Conservation (phyloP, 2,113 vertebrate species). For the Sinocyclocheilus grahami region DNA sequence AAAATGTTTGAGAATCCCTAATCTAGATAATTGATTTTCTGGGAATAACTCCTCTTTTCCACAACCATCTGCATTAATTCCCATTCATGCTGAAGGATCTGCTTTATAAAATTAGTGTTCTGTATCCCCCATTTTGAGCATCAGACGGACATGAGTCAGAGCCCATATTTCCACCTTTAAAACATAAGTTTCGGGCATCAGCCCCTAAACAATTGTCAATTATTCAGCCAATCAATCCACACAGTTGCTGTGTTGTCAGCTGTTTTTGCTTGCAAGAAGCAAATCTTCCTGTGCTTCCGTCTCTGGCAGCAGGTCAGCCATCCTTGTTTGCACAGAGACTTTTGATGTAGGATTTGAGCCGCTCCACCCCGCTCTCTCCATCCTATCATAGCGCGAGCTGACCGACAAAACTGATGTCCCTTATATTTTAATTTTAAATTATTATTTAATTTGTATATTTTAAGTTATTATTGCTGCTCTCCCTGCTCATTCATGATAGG, state of each 20-base stretch:
- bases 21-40: not conserved
- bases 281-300: slow-evolving; percentile 15
- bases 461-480: too few species aligned
- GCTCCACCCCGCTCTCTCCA: slow-evolving; percentile 15
- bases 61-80: not conserved
- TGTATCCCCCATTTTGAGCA: not conserved
- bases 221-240: not conserved
- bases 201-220: not conserved
- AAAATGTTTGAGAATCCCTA: not conserved
- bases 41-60: not conserved
- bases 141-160: not conserved
- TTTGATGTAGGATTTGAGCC: slow-evolving; percentile 30
- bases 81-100: not conserved
- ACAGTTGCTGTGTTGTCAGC: not conserved
- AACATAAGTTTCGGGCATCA: not conserved
- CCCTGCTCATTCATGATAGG: too few species aligned
- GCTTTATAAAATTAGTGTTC: not conserved
- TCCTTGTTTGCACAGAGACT: slow-evolving; percentile 20
- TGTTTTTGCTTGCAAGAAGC: slow-evolving; percentile 9
- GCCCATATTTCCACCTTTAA: not conserved
- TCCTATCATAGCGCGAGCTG: slow-evolving; percentile 27
- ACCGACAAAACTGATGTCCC: slow-evolving; percentile 11
- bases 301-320: not conserved
- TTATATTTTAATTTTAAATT: too few species aligned
- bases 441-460: too few species aligned